A percentile compares a stretch with the other conserved stretches of the same genome.
phyloP scores from a whole-genome alignment of 2,113 vertebrate genomes.

The Stegastes partitus region DNA sequence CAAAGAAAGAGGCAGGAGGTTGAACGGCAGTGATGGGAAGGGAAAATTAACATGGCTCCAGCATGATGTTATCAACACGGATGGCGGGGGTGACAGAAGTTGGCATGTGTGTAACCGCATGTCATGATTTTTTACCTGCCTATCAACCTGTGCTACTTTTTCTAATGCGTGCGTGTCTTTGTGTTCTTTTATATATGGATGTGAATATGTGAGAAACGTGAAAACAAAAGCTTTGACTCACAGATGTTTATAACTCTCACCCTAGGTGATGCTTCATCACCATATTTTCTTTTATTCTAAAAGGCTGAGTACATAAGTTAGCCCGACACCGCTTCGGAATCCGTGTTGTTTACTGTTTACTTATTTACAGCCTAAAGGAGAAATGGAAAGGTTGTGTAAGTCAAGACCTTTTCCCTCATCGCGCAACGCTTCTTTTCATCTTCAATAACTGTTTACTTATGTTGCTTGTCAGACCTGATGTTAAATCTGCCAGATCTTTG shows the following conservation, averaged over 20 bases:
- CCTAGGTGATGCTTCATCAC: constrained; percentile 36
- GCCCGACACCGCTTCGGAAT: constrained; percentile 48
- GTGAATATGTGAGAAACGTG: not conserved
- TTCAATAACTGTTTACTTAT: constrained; percentile 58
- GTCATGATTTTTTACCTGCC: constrained; percentile 1
- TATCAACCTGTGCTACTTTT: not conserved
- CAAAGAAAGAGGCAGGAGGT: constrained; percentile 11
- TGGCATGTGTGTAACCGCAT: not conserved
- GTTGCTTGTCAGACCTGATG: constrained; percentile 60
- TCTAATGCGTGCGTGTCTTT: not conserved
- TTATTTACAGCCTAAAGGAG: constrained; percentile 65
- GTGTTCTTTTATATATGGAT: not conserved
- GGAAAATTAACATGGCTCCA: constrained; percentile 16
- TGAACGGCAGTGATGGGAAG: constrained; percentile 27
- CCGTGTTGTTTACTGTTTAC: constrained; percentile 57
- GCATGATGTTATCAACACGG: constrained; percentile 24
- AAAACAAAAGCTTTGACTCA: constrained; percentile 22
- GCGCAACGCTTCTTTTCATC: constrained; percentile 26
- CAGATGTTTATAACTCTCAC: constrained; percentile 29
- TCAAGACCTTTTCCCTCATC: constrained; percentile 38
- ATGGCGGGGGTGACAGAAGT: not conserved
- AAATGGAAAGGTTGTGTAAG: constrained; percentile 41
- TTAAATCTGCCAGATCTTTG: constrained; percentile 58
- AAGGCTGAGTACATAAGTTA: constrained; percentile 42
- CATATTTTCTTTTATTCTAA: constrained; percentile 53